phyloP scores from a whole-genome alignment of 2,797 vertebrate species.

The Thripadectes ignobilis region DNA sequence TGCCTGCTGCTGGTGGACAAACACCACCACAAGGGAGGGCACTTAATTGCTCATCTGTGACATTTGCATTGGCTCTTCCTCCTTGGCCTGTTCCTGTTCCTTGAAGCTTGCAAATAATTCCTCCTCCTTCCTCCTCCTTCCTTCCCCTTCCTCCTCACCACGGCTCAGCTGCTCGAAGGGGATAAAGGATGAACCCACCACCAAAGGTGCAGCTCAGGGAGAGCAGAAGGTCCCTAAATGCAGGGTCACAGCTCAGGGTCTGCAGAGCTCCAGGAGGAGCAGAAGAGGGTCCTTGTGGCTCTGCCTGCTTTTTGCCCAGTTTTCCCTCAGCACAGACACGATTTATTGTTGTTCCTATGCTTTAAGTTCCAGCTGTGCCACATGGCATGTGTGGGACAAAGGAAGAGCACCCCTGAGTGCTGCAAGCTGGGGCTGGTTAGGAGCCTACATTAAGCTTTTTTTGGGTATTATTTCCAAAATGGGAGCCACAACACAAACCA shows the following conservation, averaged over 20 bases:
- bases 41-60: background rate
- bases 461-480: background rate
- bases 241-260: background rate
- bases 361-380: background rate
- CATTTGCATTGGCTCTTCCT: background rate
- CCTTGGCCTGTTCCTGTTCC: background rate
- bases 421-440: background rate
- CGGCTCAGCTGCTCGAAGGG: rapidly evolving
- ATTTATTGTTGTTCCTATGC: rapidly evolving
- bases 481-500: background rate
- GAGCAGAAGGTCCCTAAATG: background rate
- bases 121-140: background rate
- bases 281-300: background rate
- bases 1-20: background rate
- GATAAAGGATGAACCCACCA: background rate
- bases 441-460: background rate
- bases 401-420: background rate
- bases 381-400: rapidly evolving
- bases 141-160: rapidly evolving
- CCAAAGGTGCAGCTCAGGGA: background rate
- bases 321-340: rapidly evolving
- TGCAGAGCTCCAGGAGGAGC: background rate
- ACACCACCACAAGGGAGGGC: background rate
- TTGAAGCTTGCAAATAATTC: background rate
- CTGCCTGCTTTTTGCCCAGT: rapidly evolving